Conservation (phyloP, 2,113 vertebrate species). For the Oryzias curvinotus region DNA sequence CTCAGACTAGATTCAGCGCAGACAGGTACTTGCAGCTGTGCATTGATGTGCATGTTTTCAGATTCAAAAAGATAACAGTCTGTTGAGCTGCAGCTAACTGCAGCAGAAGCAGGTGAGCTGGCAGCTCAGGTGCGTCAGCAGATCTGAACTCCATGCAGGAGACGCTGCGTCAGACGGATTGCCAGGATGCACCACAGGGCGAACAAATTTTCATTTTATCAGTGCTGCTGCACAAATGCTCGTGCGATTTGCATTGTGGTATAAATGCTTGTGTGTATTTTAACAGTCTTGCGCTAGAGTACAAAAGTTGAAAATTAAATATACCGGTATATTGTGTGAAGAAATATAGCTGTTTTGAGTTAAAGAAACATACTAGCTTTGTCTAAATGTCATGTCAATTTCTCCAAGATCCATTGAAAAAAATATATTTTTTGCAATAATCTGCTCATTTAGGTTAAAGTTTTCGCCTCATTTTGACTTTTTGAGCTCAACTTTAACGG, state of each 20-base stretch:
- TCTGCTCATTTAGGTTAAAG: too few species aligned
- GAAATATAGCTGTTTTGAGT: too few species aligned
- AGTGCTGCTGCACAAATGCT: background rate
- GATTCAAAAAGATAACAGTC: background rate
- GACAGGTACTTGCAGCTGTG: background rate
- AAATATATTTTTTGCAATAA: too few species aligned
- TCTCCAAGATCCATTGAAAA: too few species aligned
- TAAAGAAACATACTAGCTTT: too few species aligned
- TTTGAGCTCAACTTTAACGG: too few species aligned
- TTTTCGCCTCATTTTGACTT: too few species aligned
- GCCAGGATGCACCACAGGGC: background rate
- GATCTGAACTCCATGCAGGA: background rate
- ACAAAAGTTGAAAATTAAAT: too few species aligned
- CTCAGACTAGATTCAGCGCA: background rate
- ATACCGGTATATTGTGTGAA: too few species aligned
- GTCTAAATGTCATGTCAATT: too few species aligned
- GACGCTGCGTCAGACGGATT: too few species aligned
- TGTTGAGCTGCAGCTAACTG: background rate
- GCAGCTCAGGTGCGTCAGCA: background rate
- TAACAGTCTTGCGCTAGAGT: background rate
- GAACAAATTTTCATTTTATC: background rate
- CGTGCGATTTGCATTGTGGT: background rate
- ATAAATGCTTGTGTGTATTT: constrained; percentile 6
- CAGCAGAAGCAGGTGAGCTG: background rate
- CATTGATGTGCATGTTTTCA: background rate